Percentiles rank a stretch among this genome's conserved stretches.
phyloP scores from a whole-genome alignment of 2,797 vertebrate genomes.

The Falco peregrinus region DNA sequence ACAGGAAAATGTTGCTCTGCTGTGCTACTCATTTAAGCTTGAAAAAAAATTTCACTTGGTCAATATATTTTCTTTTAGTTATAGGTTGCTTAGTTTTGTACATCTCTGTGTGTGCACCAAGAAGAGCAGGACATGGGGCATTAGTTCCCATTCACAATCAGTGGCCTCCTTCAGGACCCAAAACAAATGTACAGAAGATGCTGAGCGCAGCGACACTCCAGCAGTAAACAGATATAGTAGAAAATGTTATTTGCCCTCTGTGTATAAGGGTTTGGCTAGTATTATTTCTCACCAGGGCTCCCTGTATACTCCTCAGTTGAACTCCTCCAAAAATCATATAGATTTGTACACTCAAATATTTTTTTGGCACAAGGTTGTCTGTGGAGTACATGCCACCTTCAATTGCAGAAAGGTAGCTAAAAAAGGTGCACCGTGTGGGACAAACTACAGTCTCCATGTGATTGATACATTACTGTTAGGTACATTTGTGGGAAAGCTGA shows the following conservation, averaged over 20 bases:
- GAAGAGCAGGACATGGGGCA: background rate
- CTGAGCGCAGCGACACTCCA: background rate
- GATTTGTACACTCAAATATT: background rate
- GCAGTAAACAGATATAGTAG: background rate
- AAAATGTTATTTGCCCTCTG: background rate
- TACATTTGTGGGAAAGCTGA: background rate
- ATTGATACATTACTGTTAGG: too few species aligned
- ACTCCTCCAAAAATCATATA: background rate
- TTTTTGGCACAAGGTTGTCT: background rate
- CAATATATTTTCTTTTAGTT: background rate
- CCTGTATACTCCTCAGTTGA: background rate
- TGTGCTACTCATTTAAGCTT: background rate
- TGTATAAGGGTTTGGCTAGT: background rate
- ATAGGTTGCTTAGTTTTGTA: background rate
- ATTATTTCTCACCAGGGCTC: background rate
- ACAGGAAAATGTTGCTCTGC: background rate
- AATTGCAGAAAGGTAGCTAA: background rate
- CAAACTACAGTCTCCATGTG: rapidly evolving
- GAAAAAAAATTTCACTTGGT: too few species aligned
- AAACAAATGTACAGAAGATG: background rate
- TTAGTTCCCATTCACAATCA: background rate
- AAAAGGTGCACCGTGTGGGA: background rate
- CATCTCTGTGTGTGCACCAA: background rate
- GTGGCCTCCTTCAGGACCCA: background rate
- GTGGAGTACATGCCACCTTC: background rate